Base-by-base conservation (phyloP, 1,140 invertebrate species). In the Drosophila dunni region DNA sequence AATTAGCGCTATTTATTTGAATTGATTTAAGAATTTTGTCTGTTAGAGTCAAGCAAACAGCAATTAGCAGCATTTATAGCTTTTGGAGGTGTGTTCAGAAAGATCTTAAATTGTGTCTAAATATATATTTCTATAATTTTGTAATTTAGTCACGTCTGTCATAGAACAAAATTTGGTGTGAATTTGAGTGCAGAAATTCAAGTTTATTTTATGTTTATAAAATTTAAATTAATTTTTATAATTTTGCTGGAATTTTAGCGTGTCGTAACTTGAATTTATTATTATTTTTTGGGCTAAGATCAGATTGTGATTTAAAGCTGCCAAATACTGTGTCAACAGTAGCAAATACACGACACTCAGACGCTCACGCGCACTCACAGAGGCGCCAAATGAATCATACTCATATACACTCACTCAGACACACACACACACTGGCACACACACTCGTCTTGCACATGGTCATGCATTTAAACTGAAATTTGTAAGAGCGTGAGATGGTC, bases 401-500 rank as follows among this genome's bases (percentile, higher is more conserved):
- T 7, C 15, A 46, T 7, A 46, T 46, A 46, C 15, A 17, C 44
- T 17, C 44, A 46, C 13, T 15, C 45, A 24, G 10, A 46, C 1
- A 46, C 45, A 9, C 45, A 46, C 7, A 46, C 45, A 46, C 45
- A 54, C 17, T 40, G 17, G 7, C 33, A 36, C 40, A 57, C 15
- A 48, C 36, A 46, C 65, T 46, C 40, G 53, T 54, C 48, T 58
- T 77, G 67, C 71, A 79, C 54, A 73, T 75, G 81, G 67, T 82
- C 79, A 51, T 75, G 70, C 75, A 71, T 78, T 82, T 46, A 42
- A 74, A 60, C 34, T 58, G 54, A 81, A 76, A 64, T 73, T 69
- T 57, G 76, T 34, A 77, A 58, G 67, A 74, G 50, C 72, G 68
- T 88, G 76, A 79, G 83, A 79, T 83, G 76, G 76, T 88, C 82